Percentiles rank a stretch among this genome's conserved stretches.
phyloP scores from a whole-genome alignment of 2,888 invertebrate species.

The Ptychoptera contaminata region DNA sequence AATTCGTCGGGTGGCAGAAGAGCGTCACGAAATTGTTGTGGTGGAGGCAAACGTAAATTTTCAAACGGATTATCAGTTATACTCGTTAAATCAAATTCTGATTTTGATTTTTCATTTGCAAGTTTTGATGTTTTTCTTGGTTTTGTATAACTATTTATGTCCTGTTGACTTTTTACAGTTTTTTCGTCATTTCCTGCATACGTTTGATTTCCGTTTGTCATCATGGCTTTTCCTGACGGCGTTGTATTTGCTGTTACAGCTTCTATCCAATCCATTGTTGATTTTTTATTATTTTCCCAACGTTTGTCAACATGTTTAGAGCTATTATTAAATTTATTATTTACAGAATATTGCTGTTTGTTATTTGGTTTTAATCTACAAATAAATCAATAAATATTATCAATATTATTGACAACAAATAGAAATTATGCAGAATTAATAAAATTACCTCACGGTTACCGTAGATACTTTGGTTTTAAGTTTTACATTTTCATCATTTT shows the following conservation, averaged over 20 bases:
- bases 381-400: too few relatives aligned
- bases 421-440: neutral
- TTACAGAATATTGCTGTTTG: too few relatives aligned
- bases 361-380: slow-evolving; percentile 6
- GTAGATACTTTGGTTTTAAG: slow-evolving; percentile 25
- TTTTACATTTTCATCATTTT: slow-evolving; percentile 13
- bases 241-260: too few relatives aligned
- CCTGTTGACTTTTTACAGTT: too few relatives aligned
- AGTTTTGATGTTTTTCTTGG: slow-evolving; percentile 1
- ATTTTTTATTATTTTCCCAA: too few relatives aligned
- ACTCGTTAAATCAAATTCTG: slow-evolving; percentile 41
- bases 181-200: too few relatives aligned
- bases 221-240: too few relatives aligned
- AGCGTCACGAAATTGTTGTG: slow-evolving; percentile 69
- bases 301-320: too few relatives aligned
- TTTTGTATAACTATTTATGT: neutral
- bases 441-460: slow-evolving; percentile 16
- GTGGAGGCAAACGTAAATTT: slow-evolving; percentile 57
- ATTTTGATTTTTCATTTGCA: slow-evolving; percentile 36
- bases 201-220: too few relatives aligned
- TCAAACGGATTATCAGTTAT: slow-evolving; percentile 48
- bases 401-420: too few relatives aligned
- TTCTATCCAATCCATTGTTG: too few relatives aligned
- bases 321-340: slow-evolving; percentile 5
- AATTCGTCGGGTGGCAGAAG: slow-evolving; percentile 64